Conservation (phyloP, 2,797 vertebrate genomes). For the Merluccius polli region DNA sequence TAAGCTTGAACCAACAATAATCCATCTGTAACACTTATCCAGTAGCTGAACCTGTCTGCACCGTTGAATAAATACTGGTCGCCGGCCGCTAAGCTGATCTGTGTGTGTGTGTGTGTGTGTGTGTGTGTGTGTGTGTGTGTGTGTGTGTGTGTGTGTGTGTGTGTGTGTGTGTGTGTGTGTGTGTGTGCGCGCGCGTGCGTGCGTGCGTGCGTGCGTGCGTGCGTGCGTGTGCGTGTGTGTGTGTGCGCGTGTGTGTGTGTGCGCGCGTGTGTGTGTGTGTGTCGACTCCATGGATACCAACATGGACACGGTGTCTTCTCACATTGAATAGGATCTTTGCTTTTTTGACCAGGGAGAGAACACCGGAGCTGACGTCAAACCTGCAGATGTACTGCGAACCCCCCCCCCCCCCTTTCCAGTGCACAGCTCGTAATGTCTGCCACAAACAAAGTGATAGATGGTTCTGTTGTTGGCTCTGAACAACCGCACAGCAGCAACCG, state of each 20-base stretch:
- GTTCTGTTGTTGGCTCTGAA: not conserved
- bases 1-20: constrained; percentile 17
- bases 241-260: constrained; percentile 1
- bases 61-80: constrained; percentile 28
- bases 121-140: no score
- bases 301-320: constrained; percentile 34
- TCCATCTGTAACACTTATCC: constrained; percentile 7
- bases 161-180: constrained; percentile 8
- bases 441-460: not conserved
- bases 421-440: constrained; percentile 7
- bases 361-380: constrained; percentile 1
- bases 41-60: constrained; percentile 4
- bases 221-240: no score
- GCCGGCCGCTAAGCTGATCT: constrained; percentile 37
- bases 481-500: not conserved
- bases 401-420: not conserved
- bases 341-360: constrained; percentile 35
- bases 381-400: constrained; percentile 5
- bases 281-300: constrained; percentile 66
- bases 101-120: no score
- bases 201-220: constrained; percentile 34
- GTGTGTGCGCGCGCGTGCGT: no score
- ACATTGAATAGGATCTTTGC: constrained; percentile 36
- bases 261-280: not conserved
- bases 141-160: no score